Evolutionary conservation across 1,140 invertebrate species (phyloP).

Genomic region (Odontomachus brunneus): DNA sequence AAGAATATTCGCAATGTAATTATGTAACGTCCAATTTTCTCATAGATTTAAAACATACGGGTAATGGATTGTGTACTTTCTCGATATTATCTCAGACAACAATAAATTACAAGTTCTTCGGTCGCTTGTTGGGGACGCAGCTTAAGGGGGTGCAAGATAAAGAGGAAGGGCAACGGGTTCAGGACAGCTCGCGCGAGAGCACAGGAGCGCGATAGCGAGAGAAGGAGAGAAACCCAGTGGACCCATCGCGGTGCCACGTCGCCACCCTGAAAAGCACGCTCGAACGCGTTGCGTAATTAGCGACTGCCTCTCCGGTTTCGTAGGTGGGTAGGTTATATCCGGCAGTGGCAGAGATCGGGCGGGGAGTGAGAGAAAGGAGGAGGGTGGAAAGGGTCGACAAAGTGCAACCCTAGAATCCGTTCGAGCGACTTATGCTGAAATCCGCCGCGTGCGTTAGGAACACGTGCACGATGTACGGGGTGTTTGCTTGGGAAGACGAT

Average conservation of each 20-base stretch:
- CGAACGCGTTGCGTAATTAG: conserved; percentile 79
- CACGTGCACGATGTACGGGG: conserved; percentile 66
- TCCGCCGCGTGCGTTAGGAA: conserved; percentile 58
- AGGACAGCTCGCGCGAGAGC: conserved; percentile 26
- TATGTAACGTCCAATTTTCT: not conserved
- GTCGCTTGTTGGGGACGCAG: conserved; percentile 46
- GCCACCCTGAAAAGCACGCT: conserved; percentile 72
- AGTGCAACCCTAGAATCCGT: conserved; percentile 61
- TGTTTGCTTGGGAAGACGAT: conserved; percentile 40
- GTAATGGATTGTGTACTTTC: not conserved
- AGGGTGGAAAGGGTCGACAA: conserved; percentile 53
- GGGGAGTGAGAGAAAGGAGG: conserved; percentile 50
- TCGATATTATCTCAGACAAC: not conserved
- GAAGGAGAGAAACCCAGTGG: conserved; percentile 60
- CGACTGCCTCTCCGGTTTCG: conserved; percentile 76
- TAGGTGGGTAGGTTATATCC: conserved; percentile 60
- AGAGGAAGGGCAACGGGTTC: conserved; percentile 15
- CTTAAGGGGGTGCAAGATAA: conserved; percentile 59
- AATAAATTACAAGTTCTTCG: not conserved
- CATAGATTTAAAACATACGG: not conserved
- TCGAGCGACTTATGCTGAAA: conserved; percentile 64
- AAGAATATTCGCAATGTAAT: not conserved
- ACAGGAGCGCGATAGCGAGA: not conserved
- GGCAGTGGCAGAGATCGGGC: conserved; percentile 47
- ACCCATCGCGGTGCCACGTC: conserved; percentile 67